Conservation (phyloP, 2,888 invertebrate genomes). For the Phlogophora meticulosa region DNA sequence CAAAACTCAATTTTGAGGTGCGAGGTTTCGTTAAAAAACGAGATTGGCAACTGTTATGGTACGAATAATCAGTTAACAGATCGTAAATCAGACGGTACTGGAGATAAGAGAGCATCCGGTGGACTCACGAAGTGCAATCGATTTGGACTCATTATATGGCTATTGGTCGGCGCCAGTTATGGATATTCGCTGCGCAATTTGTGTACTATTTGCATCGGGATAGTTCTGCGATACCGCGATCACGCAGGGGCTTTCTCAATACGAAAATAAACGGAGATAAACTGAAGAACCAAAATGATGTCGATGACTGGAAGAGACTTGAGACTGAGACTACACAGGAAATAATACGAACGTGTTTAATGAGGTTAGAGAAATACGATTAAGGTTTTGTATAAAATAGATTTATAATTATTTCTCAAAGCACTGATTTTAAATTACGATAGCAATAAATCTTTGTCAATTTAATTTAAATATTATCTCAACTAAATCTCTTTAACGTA, state of each 20-base stretch:
- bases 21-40: constrained; percentile 54
- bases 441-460: constrained; percentile 30
- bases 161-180: constrained; percentile 82
- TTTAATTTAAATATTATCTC: constrained; percentile 24
- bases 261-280: constrained; percentile 82
- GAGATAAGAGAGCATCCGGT: constrained; percentile 64
- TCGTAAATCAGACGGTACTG: constrained; percentile 76
- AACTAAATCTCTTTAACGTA: constrained; percentile 7
- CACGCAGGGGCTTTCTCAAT: constrained; percentile 81
- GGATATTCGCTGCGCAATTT: constrained; percentile 85
- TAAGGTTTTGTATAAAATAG: constrained; percentile 12
- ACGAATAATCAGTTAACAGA: constrained; percentile 74
- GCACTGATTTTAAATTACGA: constrained; percentile 28
- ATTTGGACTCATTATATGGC: constrained; percentile 84
- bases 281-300: constrained; percentile 66
- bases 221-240: constrained; percentile 78
- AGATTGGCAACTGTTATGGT: constrained; percentile 57
- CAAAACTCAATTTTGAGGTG: constrained; percentile 64
- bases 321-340: constrained; percentile 21
- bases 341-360: constrained; percentile 8
- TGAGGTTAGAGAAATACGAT: constrained; percentile 4
- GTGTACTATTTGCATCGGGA: constrained; percentile 85
- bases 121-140: constrained; percentile 76
- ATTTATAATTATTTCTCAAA: constrained; percentile 6
- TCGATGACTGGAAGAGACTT: constrained; percentile 57